Base-by-base conservation (phyloP, 2,888 invertebrate species). In the Drosophila neoperkinsi region DNA sequence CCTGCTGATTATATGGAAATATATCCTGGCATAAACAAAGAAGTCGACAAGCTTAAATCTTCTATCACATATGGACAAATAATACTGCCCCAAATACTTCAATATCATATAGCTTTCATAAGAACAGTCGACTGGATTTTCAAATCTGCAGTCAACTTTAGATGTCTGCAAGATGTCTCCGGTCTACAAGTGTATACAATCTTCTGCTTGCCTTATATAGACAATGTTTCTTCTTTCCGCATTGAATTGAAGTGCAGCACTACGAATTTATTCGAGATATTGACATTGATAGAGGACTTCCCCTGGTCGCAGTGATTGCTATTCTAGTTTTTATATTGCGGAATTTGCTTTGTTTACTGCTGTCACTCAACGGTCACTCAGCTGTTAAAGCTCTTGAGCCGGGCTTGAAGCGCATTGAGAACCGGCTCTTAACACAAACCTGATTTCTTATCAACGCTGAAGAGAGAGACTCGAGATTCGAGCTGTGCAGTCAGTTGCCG, bases 351-450 rank as follows among this genome's bases (percentile, higher is more conserved):
- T 69, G 51, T 55, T 68, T 59, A 57, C 50, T 41, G 49, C 28
- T 51, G 52, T 13, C 69, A 72, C 49, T 64, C 31, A 58, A 36
- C 28, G 43, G 33, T 31, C 62, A 58, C 63, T 76, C 74, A 74
- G 67, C 77, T 68, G 60, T 59, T 60, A n/a, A 78, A 65, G 36
- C 74, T 58, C 74, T 61, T 60, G 70, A 51, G 21, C 34, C 34
- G 31, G n/a, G 31, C 11, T 30, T 6, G 38, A 41, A 46, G 49
- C 18, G 41, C 30, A 21, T 41, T 43, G 36, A 28, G 72, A 82
- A 86, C 83, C 84, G 74, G 86, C 71, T 82, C 38, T 33, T 30
- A 16, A 16, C 25, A 4, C 30, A 58, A 83, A 83, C 83, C 81
- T 36, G 79, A 75, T 79, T 74, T 70, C 79, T 84, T 78, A 79